phyloP scores from a whole-genome alignment of 2,113 vertebrate species.

The Todiramphus saurophagus region DNA sequence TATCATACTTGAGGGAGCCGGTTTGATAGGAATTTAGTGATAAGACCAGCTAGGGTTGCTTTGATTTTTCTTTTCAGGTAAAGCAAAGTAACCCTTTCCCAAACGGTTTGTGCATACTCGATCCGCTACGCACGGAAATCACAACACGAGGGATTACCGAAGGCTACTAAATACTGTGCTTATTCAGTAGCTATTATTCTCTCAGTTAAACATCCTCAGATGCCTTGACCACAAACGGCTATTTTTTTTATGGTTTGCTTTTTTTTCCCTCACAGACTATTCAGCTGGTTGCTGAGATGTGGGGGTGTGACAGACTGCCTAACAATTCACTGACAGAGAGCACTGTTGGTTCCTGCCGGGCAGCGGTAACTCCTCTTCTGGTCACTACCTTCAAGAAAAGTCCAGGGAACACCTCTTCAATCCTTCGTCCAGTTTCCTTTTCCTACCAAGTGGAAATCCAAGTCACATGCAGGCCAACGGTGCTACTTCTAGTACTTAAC shows the following conservation, averaged over 20 bases:
- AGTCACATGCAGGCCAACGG: not conserved
- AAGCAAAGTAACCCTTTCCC: conserved; percentile 21
- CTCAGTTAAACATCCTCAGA: conserved; percentile 9
- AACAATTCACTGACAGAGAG: not conserved
- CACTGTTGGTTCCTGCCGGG: not conserved
- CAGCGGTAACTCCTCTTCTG: not conserved
- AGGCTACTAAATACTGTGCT: conserved; percentile 42
- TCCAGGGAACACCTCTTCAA: conserved; percentile 16
- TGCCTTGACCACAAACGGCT: conserved; percentile 6
- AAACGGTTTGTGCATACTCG: conserved; percentile 36
- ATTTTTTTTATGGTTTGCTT: not conserved
- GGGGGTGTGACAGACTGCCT: conserved; percentile 10
- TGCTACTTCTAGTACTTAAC: conserved; percentile 26
- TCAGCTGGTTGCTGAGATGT: not conserved
- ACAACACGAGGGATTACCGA: conserved; percentile 57
- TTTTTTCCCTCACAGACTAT: conserved; percentile 18
- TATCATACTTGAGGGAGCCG: not conserved
- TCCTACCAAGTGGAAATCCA: conserved; percentile 30
- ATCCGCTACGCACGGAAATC: conserved; percentile 43
- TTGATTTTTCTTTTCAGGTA: conserved; percentile 14
- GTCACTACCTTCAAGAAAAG: not conserved
- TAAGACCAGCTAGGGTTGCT: conserved; percentile 7
- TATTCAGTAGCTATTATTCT: conserved; percentile 56
- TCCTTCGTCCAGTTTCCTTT: conserved; percentile 23
- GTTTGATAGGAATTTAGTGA: not conserved